These are phyloP conservation scores for Trimorus sp. DNA, from an alignment of 2,888 invertebrate species.

Conservation along the genomic window DNA sequence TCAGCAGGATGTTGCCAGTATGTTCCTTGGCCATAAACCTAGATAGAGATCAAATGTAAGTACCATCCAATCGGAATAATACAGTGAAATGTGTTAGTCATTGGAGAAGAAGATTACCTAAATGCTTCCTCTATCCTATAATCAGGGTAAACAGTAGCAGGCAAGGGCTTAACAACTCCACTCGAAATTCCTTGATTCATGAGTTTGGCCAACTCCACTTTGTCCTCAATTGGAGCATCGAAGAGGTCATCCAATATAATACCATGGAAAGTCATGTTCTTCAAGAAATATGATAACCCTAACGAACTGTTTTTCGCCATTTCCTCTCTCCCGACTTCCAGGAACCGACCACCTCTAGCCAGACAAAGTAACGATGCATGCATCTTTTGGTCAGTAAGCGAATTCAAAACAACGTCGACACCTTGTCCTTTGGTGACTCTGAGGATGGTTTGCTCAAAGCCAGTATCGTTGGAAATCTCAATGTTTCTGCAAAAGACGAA, in stretches of 20 bases:
- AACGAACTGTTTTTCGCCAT: conserved; percentile 93
- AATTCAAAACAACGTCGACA: conserved; percentile 97
- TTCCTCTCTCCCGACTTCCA: conserved; percentile 99
- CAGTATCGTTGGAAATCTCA: too few relatives aligned
- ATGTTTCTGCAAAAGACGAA: too few relatives aligned
- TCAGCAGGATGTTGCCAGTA: too few relatives aligned
- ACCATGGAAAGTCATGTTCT: conserved; percentile 99
- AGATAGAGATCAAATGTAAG: too few relatives aligned
- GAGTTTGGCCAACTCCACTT: conserved; percentile 73
- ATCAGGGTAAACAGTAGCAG: too few relatives aligned
- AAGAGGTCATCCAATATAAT: conserved; percentile 97
- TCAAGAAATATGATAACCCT: conserved; percentile 97
- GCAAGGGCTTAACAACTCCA: too few relatives aligned
- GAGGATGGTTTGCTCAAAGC: conserved; percentile 95
- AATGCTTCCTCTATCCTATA: too few relatives aligned
- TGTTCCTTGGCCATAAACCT: too few relatives aligned
- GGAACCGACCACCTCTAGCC: conserved; percentile 95
- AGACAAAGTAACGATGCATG: conserved; percentile 96
- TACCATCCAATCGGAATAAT: too few relatives aligned
- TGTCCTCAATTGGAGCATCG: conserved; percentile 87
- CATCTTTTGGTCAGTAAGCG: conserved; percentile 96
- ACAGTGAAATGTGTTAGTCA: too few relatives aligned
- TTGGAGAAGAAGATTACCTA: too few relatives aligned
- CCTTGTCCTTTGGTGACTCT: conserved; percentile 93
- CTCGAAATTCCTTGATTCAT: too few relatives aligned